Percentiles rank a stretch among this genome's conserved stretches.
Conservation (phyloP, 1,140 invertebrate genomes). For the Zaprionus kolodkinae region DNA sequence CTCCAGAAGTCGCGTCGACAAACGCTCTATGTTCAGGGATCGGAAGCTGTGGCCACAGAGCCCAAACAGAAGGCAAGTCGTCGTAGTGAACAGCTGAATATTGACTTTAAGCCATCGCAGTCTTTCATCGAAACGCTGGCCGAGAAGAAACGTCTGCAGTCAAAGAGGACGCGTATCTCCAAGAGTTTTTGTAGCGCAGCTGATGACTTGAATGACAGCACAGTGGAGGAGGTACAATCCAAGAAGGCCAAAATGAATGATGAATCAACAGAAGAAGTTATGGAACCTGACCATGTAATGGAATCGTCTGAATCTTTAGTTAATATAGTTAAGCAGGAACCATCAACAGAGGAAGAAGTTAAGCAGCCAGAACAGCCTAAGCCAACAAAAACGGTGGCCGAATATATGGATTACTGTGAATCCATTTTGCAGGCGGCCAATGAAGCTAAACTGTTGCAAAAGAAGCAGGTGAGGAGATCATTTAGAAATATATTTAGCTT, state of each 20-base stretch:
- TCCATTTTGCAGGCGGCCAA: slow-evolving; percentile 51
- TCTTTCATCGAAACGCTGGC: slow-evolving; percentile 69
- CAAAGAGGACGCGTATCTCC: slow-evolving; percentile 63
- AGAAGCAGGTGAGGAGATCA: slow-evolving; percentile 39
- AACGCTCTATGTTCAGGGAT: slow-evolving; percentile 43
- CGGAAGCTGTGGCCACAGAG: slow-evolving; percentile 27
- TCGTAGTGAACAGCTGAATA: slow-evolving; percentile 53
- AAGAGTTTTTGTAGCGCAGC: slow-evolving; percentile 68
- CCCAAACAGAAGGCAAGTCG: slow-evolving; percentile 59
- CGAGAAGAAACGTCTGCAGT: slow-evolving; percentile 28
- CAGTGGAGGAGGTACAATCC: neutral
- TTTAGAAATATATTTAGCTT: neutral
- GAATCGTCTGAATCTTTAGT: neutral
- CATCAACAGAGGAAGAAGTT: neutral
- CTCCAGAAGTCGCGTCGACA: slow-evolving; percentile 69
- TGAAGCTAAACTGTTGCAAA: slow-evolving; percentile 49
- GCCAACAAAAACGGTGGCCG: neutral
- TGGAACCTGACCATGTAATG: neutral
- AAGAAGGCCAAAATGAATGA: slow-evolving; percentile 32
- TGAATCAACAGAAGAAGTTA: neutral
- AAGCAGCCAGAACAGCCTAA: slow-evolving; percentile 4
- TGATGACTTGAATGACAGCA: slow-evolving; percentile 36
- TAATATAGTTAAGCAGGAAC: neutral
- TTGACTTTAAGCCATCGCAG: slow-evolving; percentile 70
- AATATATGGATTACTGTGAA: slow-evolving; percentile 58